Base-by-base conservation (phyloP, 2,888 invertebrate genomes). In the Dioctria rufipes region DNA sequence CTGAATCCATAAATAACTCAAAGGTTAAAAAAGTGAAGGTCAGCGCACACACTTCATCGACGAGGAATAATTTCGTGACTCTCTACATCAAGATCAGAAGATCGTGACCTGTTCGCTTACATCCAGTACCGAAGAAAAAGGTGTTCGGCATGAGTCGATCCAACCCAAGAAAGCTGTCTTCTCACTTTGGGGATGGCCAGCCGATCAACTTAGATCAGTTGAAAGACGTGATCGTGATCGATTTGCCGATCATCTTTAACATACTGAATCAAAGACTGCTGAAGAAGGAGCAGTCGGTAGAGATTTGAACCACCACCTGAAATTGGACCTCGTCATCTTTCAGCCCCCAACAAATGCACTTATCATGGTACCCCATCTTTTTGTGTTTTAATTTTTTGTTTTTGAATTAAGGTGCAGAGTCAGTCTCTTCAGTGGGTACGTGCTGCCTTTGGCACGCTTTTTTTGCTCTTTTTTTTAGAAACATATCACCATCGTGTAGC, bases 391-490 rank as follows among this genome's bases (percentile, higher is more conserved):
- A 2, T 25, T 25, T 25, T 25, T 25, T 25, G 25, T 25, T 25
- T 25, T 25, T 60, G 49, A 75, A 75, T 75, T 75, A 61, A 75
- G 61, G 60, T 60, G 75, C 61, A 75, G 75, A 37, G 25, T 46
- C 75, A 60, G 11, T 46, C 5, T 3, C 25, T 25, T 25, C 25
- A 25, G 25, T 63, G 63, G 5, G 9, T 78, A 49, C 80, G 73
- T 73, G 67, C 42, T 80, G 80, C 80, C 80, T 60, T 71, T 65
- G 80, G 80, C 80, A 80, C 80, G 80, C 80, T 80, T 80, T 80
- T 63, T 9, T 25, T 25, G 25, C 25, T 25, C 25, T 25, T 25
- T 25, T 25, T 25, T 25, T 25, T 25, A 25, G 39, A 66, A 54
- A 66, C 54, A 66, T 54, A 54, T 51, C 42, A 40, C 40, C 78